Evolutionary conservation across 2,888 invertebrate genomes (phyloP), one percentile per base, ranked within the genome.

Genomic region (Periphyllus acericola): DNA sequence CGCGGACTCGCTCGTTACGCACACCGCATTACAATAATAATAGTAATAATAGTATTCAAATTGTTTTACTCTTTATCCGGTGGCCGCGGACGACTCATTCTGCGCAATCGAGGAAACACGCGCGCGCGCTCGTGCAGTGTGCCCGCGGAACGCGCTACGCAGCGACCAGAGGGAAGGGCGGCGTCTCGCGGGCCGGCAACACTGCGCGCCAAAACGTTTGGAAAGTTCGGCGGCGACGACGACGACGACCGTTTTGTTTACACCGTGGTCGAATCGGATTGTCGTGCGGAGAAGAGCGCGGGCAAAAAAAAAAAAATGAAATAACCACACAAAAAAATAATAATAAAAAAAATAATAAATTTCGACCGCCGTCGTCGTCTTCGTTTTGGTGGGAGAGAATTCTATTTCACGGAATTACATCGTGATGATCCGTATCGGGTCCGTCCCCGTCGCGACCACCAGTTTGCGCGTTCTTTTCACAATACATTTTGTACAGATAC

Each of bases 331-430:
- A 68, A 52, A 34, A 29, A 40, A 79, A 72, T 40, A 79, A 66
- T 66, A 25, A 86, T 29, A 60, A n/a, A 60, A 34, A 74, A 81
- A 66, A 84, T 83, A 83, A 76, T 66, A 81, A 46, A 75, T 87
- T 87, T 87, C 72, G 87, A 74, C 76, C 68, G 76, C 52, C 85
- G 66, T 66, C 80, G 34, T n/a, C 66, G 17, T 32, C 25, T 9
- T n/a, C 72, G 66, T 19, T 5, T 29, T 46, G 87, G 86, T 79
- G 80, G 87, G 87, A 87, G 87, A 87, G 74, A 87, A 87, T 87
- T 87, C 87, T 81, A 87, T 87, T 87, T 87, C 87, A 87, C 81
- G 87, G 87, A 87, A 87, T 87, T 81, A 87, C 87, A 81, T 81
- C 74, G 81, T 87, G 87, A 87, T 87, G 87, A 87, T 87, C 87